These are phyloP conservation scores for Alitta virens DNA, from an alignment of 2,888 invertebrate species.

Conservation along the genomic window DNA sequence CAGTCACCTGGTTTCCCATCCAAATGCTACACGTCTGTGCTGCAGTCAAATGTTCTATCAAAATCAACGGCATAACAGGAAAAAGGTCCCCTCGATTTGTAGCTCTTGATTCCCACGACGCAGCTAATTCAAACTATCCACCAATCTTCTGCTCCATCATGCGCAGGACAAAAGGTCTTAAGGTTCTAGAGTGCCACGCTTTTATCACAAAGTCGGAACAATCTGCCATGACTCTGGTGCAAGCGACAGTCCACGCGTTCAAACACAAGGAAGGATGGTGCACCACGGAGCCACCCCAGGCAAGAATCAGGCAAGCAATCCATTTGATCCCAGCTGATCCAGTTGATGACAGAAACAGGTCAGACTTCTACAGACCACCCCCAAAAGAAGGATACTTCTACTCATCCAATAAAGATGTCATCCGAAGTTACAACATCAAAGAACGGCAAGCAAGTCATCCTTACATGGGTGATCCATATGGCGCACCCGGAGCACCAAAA, in stretches of 20 bases:
- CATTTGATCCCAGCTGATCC: slow-evolving; percentile 23
- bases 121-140: slow-evolving; percentile 37
- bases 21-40: slow-evolving; percentile 51
- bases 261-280: slow-evolving; percentile 54
- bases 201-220: slow-evolving; percentile 69
- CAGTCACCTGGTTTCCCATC: slow-evolving; percentile 53
- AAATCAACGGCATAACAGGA: slow-evolving; percentile 35
- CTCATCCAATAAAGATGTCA: slow-evolving; percentile 36
- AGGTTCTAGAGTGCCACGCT: slow-evolving; percentile 54
- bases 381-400: slow-evolving; percentile 50
- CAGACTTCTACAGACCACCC: slow-evolving; percentile 42
- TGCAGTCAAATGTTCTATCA: slow-evolving; percentile 47
- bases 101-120: slow-evolving; percentile 45
- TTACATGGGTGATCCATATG: slow-evolving; percentile 1
- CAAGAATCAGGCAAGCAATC: background rate
- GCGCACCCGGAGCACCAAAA: background rate
- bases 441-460: background rate
- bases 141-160: slow-evolving; percentile 54
- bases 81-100: slow-evolving; percentile 42
- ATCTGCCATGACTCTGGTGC: slow-evolving; percentile 94
- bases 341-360: slow-evolving; percentile 33
- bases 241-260: slow-evolving; percentile 96
- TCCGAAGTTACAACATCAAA: slow-evolving; percentile 44
- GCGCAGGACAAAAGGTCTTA: slow-evolving; percentile 48
- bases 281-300: slow-evolving; percentile 18